These are phyloP conservation scores for Reinhardtius hippoglossoides DNA, from an alignment of 2,113 vertebrate species.

Conservation along the genomic window DNA sequence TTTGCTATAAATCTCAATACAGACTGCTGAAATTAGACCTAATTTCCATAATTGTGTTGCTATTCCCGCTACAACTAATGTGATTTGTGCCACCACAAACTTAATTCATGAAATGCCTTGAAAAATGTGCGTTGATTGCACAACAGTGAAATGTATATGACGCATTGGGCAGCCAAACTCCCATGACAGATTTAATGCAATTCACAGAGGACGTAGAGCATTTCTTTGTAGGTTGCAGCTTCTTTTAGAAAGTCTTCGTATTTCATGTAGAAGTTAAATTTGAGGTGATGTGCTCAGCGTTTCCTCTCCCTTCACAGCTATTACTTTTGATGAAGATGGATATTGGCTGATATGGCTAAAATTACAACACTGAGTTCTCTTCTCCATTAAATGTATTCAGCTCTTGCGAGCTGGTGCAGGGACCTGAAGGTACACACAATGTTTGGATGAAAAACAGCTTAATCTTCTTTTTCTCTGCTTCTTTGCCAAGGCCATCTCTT, in stretches of 20 bases:
- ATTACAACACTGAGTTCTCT: constrained; percentile 66
- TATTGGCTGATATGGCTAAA: constrained; percentile 70
- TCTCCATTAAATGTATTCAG: constrained; percentile 75
- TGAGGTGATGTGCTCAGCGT: constrained; percentile 65
- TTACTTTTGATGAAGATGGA: constrained; percentile 69
- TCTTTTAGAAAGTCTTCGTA: constrained; percentile 45
- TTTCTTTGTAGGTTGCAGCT: constrained; percentile 38
- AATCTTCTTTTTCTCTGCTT: constrained; percentile 59
- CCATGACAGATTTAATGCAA: constrained; percentile 7
- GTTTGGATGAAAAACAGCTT: constrained; percentile 71
- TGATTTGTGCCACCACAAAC: constrained; percentile 42
- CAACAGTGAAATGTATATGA: constrained; percentile 19
- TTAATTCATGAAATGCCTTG: constrained; percentile 24
- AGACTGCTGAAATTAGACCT: constrained; percentile 13
- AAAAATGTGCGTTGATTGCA: constrained; percentile 30
- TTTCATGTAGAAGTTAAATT: constrained; percentile 64
- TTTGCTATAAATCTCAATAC: constrained; percentile 30
- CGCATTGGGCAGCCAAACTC: not conserved
- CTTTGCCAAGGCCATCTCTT: constrained; percentile 62
- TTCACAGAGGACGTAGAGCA: constrained; percentile 6
- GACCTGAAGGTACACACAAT: constrained; percentile 78
- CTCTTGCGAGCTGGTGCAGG: constrained; percentile 73
- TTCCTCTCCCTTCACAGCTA: constrained; percentile 67
- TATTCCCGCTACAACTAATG: constrained; percentile 4
- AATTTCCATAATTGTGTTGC: constrained; percentile 33